Conservation (phyloP, 1,140 invertebrate genomes). For the Euborellia annulipes region DNA sequence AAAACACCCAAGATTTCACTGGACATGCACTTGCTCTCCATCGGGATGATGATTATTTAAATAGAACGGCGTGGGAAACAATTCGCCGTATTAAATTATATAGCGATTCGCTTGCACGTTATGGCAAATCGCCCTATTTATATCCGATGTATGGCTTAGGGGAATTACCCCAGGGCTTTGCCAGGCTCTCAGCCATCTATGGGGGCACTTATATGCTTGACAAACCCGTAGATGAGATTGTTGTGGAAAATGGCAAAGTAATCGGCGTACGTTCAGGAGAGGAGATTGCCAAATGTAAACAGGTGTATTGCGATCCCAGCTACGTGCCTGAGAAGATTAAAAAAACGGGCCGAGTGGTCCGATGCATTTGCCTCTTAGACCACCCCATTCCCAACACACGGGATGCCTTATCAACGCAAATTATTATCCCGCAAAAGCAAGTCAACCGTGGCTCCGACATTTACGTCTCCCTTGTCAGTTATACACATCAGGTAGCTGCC, state of each 20-base stretch:
- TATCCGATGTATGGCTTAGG: constrained; percentile 99
- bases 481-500: constrained; percentile 91
- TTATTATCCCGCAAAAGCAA: constrained; percentile 99
- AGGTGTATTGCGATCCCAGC: constrained; percentile 97
- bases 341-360: constrained; percentile 77
- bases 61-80: constrained; percentile 63
- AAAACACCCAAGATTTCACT: constrained; percentile 96
- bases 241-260: constrained; percentile 75
- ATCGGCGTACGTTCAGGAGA: constrained; percentile 87
- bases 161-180: constrained; percentile 98
- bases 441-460: constrained; percentile 82
- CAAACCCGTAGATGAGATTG: constrained; percentile 93
- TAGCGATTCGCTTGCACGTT: constrained; percentile 90
- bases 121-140: constrained; percentile 97
- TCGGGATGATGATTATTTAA: constrained; percentile 80
- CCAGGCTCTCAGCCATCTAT: constrained; percentile 95
- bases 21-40: constrained; percentile 95
- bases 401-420: constrained; percentile 93
- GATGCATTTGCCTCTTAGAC: constrained; percentile 96
- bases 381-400: constrained; percentile 93
- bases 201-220: constrained; percentile 99
- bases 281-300: constrained; percentile 89
- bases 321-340: constrained; percentile 75
- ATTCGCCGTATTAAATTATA: constrained; percentile 91
- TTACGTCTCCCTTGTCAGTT: constrained; percentile 92